Evolutionary conservation across 2,113 vertebrate species (phyloP).

Genomic region (Ramphastos sulfuratus): DNA sequence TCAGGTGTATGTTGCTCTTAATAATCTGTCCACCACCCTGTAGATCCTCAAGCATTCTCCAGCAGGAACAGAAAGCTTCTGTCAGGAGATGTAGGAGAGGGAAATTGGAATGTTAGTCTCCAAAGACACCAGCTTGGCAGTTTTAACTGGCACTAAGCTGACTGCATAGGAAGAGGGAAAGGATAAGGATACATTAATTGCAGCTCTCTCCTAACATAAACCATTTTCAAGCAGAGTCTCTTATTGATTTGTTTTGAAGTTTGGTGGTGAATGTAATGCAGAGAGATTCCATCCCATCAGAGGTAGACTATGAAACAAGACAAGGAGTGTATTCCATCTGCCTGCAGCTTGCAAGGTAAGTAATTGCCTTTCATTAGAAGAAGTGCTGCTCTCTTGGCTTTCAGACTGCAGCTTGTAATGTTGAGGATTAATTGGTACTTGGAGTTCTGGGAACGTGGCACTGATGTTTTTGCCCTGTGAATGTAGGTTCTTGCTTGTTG

Average conservation of each 20-base stretch:
- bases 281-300: slow-evolving; percentile 96
- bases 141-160: background rate
- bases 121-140: background rate
- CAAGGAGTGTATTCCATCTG: slow-evolving; percentile 99
- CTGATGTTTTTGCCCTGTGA: background rate
- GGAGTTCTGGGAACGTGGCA: background rate
- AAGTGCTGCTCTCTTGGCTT: background rate
- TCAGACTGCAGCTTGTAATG: background rate
- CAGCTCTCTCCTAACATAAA: background rate
- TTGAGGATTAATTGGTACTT: background rate
- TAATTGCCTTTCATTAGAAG: background rate
- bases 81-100: background rate
- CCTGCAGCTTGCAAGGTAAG: slow-evolving; percentile 93
- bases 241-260: slow-evolving; percentile 73
- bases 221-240: background rate
- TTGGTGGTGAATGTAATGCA: slow-evolving; percentile 99
- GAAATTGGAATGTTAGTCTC: background rate
- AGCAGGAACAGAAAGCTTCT: background rate
- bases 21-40: background rate
- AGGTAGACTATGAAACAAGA: slow-evolving; percentile 98
- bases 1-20: background rate
- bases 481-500: slow-evolving; percentile 92
- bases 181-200: background rate
- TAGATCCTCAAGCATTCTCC: background rate
- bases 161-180: background rate